Evolutionary conservation across 2,888 invertebrate species (phyloP).

Genomic region (Latheticus oryzae): DNA sequence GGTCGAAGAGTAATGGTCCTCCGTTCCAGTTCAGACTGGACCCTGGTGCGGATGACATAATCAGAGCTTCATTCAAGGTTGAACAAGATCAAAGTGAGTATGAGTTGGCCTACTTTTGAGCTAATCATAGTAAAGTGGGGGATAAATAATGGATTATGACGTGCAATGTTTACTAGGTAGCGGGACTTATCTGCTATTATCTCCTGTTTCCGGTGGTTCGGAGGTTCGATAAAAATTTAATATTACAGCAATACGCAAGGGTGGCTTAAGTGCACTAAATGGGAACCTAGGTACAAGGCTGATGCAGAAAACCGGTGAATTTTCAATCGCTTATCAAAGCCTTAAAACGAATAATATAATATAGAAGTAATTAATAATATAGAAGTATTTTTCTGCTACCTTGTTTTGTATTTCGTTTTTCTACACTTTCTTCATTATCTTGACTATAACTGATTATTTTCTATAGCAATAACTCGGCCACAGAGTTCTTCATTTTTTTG

Average conservation of each 20-base stretch:
- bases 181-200: slow-evolving; percentile 22
- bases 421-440: slow-evolving; percentile 10
- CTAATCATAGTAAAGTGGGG: background rate
- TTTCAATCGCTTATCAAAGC: too few relatives aligned
- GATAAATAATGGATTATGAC: slow-evolving; percentile 27
- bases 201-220: too few relatives aligned
- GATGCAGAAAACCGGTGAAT: too few relatives aligned
- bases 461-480: slow-evolving; percentile 1
- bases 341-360: too few relatives aligned
- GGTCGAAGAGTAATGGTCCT: slow-evolving; percentile 94
- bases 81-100: slow-evolving; percentile 93
- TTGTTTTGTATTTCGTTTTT: slow-evolving; percentile 9
- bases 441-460: slow-evolving; percentile 21
- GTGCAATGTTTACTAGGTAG: slow-evolving; percentile 16
- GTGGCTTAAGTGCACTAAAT: too few relatives aligned
- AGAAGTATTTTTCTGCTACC: too few relatives aligned
- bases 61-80: slow-evolving; percentile 94
- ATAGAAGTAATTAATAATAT: too few relatives aligned
- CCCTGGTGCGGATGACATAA: slow-evolving; percentile 93
- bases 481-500: slow-evolving; percentile 1
- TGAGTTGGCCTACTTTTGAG: slow-evolving; percentile 2
- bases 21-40: slow-evolving; percentile 96
- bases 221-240: too few relatives aligned
- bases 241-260: too few relatives aligned
- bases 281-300: too few relatives aligned